Base-by-base conservation (phyloP, 2,888 invertebrate genomes). In the Drosophila borborema region DNA sequence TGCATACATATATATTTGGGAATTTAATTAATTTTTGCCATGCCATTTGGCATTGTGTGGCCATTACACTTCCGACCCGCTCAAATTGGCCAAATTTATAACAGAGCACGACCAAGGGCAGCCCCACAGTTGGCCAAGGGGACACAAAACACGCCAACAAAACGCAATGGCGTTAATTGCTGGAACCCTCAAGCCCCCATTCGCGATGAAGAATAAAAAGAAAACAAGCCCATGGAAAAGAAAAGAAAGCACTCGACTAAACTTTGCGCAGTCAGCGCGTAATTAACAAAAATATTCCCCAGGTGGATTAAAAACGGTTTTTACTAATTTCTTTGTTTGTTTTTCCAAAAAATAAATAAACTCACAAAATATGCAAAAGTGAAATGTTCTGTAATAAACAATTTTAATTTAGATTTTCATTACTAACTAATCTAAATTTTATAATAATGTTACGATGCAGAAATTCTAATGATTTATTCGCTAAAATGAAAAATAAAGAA, bases 81-180 rank as follows among this genome's bases (percentile, higher is more conserved):
- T 64, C 55, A 74, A 86, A 86, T 86, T 86, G 84, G 66, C 71
- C 80, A 86, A 84, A 84, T 86, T 86, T 80, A 77, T 86, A 81
- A 65, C 74, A 68, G 64, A 61, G 64, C 76, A 81, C 64, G 77
- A 18, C 68, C 72, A 69, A 81, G 74, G 69, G 62, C 82, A 59
- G 43, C 53, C 64, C 48, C 58, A 58, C 53, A 63, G 40, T 49
- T 62, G 63, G 56, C 28, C 36, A 53, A 65, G 70, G 69, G 74
- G 56, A 58, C 68, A 67, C 67, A 74, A 59, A 71, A 46, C 56
- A 68, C 60, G 72, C 64, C 55, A 66, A 54, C 59, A 53, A 62
- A 74, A 67, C 67, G 76, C 76, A 67, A 69, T 61, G 76, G 71
- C 79, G 84, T 86, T 84, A 84, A 86, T 84, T 81, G 81, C 81